Percentiles rank a stretch among this genome's conserved stretches.
Evolutionary conservation across 2,113 vertebrate species (phyloP).

Genomic region (Struthidea cinerea): DNA sequence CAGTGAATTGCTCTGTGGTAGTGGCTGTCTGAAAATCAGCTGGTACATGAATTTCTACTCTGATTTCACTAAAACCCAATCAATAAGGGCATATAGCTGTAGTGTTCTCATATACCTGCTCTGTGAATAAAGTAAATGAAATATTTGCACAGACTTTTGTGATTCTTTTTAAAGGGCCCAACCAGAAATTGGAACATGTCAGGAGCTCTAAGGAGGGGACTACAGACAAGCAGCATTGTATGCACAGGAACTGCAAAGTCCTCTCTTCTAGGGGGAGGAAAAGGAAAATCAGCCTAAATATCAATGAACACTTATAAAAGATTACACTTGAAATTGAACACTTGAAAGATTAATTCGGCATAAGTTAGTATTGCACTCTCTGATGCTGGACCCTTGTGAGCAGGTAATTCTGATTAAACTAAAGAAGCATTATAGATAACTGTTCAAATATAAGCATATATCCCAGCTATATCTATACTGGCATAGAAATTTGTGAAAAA

Average conservation of each 20-base stretch:
- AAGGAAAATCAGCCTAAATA: neutral
- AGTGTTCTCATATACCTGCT: neutral
- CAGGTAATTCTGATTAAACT: neutral
- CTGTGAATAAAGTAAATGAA: constrained; percentile 19
- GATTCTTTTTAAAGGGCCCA: neutral
- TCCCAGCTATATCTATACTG: neutral
- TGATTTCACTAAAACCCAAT: constrained; percentile 45
- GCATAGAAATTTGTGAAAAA: neutral
- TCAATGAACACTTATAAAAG: neutral
- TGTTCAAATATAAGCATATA: neutral
- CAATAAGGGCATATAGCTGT: constrained; percentile 2
- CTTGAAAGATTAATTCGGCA: neutral
- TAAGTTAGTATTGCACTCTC: neutral
- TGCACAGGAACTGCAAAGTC: neutral
- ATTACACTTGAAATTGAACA: too few species aligned
- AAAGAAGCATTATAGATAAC: neutral
- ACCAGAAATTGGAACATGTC: neutral
- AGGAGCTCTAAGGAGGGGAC: neutral
- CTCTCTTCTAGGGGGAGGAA: neutral
- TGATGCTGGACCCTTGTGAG: neutral
- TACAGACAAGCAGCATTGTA: neutral
- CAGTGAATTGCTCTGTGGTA: constrained; percentile 12
- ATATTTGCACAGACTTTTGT: neutral
- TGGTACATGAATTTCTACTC: constrained; percentile 34
- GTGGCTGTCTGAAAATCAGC: constrained; percentile 21